These are phyloP conservation scores for Coelopa frigida DNA, from an alignment of 1,140 invertebrate genomes.

Conservation along the genomic window DNA sequence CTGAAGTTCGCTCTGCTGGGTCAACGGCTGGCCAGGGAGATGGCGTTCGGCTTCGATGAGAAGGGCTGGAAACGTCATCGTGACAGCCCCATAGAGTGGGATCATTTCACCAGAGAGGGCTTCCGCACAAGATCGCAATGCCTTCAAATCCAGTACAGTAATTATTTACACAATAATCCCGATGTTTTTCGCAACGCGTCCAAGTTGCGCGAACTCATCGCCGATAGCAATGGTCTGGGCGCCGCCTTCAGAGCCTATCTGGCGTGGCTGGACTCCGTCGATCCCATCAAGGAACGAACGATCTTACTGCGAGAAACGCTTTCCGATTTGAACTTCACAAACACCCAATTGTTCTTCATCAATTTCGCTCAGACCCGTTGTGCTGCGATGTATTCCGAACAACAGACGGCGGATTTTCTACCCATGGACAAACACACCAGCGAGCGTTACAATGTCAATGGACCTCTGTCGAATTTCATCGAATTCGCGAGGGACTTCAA, in stretches of 20 bases:
- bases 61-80: slow-evolving; percentile 92
- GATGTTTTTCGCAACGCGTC: slow-evolving; percentile 55
- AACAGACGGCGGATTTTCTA: slow-evolving; percentile 19
- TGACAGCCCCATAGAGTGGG: slow-evolving; percentile 69
- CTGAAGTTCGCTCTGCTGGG: slow-evolving; percentile 94
- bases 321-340: slow-evolving; percentile 30
- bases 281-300: slow-evolving; percentile 7
- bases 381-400: slow-evolving; percentile 17
- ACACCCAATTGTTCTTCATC: slow-evolving; percentile 66
- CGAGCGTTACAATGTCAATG: slow-evolving; percentile 32
- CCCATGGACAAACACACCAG: slow-evolving; percentile 27
- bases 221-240: slow-evolving; percentile 56
- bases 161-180: slow-evolving; percentile 28
- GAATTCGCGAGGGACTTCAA: slow-evolving; percentile 34
- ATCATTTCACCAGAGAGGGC: slow-evolving; percentile 77
- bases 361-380: slow-evolving; percentile 54
- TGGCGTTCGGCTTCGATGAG: slow-evolving; percentile 93
- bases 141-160: slow-evolving; percentile 82
- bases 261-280: slow-evolving; percentile 29
- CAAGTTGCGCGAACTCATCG: slow-evolving; percentile 64
- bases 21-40: slow-evolving; percentile 87
- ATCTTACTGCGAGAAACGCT: slow-evolving; percentile 23
- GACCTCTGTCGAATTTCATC: slow-evolving; percentile 27
- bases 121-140: slow-evolving; percentile 87
- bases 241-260: slow-evolving; percentile 53